Evolutionary conservation across 2,888 invertebrate species (phyloP).

Genomic region (Macrosiphum euphorbiae): DNA sequence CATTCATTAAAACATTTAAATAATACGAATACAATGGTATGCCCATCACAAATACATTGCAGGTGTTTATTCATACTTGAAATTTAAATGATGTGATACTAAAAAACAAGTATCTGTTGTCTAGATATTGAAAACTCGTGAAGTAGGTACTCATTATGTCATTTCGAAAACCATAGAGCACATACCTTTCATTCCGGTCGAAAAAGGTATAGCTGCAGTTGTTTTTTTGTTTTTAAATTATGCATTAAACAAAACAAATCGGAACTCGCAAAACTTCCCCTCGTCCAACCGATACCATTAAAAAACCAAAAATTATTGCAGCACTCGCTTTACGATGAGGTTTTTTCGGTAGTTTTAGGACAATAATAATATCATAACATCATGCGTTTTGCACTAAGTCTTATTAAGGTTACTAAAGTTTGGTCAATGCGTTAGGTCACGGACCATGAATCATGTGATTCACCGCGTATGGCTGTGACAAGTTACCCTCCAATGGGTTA

Average conservation of each 20-base stretch:
- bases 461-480: constrained; percentile 26
- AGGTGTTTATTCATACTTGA: no score
- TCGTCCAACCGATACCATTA: neutral
- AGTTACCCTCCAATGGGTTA: constrained; percentile 2
- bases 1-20: neutral
- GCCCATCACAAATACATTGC: neutral
- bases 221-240: neutral
- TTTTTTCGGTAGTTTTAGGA: neutral
- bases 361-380: neutral
- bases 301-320: neutral
- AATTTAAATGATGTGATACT: neutral
- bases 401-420: neutral
- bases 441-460: neutral
- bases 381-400: neutral
- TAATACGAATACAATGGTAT: neutral
- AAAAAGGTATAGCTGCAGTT: neutral
- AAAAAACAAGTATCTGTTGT: neutral
- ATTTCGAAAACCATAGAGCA: neutral
- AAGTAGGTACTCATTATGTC: neutral
- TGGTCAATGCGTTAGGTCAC: neutral
- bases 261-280: neutral
- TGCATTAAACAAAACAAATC: neutral
- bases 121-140: neutral
- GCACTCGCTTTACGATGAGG: neutral
- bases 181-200: neutral